phyloP scores from a whole-genome alignment of 1,140 invertebrate genomes.

The Riptortus pedestris region DNA sequence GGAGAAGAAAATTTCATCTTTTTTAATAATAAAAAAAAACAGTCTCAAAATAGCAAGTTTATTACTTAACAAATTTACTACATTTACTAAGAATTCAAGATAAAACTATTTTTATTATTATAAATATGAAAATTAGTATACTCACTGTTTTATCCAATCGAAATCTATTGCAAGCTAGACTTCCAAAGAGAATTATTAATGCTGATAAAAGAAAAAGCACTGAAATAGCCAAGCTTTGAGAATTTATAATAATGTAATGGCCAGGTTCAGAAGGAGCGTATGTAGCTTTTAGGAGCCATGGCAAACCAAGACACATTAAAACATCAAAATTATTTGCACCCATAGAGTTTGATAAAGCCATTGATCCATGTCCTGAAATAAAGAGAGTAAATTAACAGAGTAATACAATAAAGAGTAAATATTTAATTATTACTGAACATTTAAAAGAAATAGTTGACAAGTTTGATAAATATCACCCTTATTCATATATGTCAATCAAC shows the following conservation, averaged over 20 bases:
- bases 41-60: too few relatives aligned
- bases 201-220: slow-evolving; percentile 35
- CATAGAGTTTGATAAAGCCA: slow-evolving; percentile 43
- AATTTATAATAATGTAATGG: slow-evolving; percentile 33
- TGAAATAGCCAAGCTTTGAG: slow-evolving; percentile 36
- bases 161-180: slow-evolving; percentile 35
- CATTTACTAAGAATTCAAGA: too few relatives aligned
- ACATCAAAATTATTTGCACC: slow-evolving; percentile 46
- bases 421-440: background rate
- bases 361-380: slow-evolving; percentile 40
- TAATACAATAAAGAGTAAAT: background rate
- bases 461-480: background rate
- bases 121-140: too few relatives aligned
- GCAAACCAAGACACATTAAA: slow-evolving; percentile 42
- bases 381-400: too few relatives aligned
- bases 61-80: too few relatives aligned
- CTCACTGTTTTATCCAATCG: slow-evolving; percentile 31
- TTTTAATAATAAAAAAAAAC: too few relatives aligned
- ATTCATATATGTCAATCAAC: background rate
- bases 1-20: too few relatives aligned
- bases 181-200: slow-evolving; percentile 33
- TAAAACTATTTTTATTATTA: too few relatives aligned
- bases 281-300: slow-evolving; percentile 42
- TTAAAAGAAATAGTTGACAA: background rate
- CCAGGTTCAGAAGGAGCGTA: slow-evolving; percentile 32